Evolutionary conservation across 2,113 vertebrate species (phyloP).

Genomic region (Rhegmatorhina hoffmannsi): DNA sequence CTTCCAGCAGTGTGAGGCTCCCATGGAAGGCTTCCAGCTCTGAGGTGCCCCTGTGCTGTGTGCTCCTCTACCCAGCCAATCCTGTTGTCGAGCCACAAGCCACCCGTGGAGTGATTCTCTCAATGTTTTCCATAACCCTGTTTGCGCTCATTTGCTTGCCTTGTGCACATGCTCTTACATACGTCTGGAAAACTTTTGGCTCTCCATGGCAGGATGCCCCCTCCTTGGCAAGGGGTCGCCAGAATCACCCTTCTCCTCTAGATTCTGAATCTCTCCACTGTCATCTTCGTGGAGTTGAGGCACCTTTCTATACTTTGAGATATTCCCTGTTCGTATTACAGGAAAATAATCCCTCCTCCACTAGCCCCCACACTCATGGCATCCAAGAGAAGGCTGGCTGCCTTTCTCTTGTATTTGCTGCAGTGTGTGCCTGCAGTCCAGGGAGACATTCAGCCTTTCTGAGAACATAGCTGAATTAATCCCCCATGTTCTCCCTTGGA

Average conservation of each 20-base stretch:
- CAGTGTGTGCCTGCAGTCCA: conserved; percentile 70
- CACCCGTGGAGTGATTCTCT: conserved; percentile 78
- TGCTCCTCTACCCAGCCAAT: conserved; percentile 69
- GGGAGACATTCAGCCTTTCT: conserved; percentile 66
- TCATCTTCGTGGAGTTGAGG: conserved; percentile 62
- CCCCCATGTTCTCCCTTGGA: conserved; percentile 54
- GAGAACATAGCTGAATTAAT: conserved; percentile 65
- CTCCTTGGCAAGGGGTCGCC: conserved; percentile 72
- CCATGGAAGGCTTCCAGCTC: conserved; percentile 99
- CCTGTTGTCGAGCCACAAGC: conserved; percentile 78
- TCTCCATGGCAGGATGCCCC: conserved; percentile 75
- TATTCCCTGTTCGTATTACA: conserved; percentile 60
- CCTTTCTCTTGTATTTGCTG: conserved; percentile 71
- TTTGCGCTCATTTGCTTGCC: conserved; percentile 83
- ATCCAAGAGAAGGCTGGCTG: conserved; percentile 71
- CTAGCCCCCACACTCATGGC: conserved; percentile 49
- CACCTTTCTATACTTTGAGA: conserved; percentile 69
- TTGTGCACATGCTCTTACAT: conserved; percentile 82
- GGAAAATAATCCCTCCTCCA: conserved; percentile 61
- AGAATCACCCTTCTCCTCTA: conserved; percentile 70
- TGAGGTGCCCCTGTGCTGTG: conserved; percentile 75
- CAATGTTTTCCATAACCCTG: conserved; percentile 80
- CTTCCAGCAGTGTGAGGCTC: conserved; percentile 97
- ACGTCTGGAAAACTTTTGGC: conserved; percentile 81
- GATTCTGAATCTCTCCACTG: conserved; percentile 72